These are phyloP conservation scores for Mesorhabditis sp. DNA, from an alignment of 2,888 invertebrate species.

Conservation along the genomic window DNA sequence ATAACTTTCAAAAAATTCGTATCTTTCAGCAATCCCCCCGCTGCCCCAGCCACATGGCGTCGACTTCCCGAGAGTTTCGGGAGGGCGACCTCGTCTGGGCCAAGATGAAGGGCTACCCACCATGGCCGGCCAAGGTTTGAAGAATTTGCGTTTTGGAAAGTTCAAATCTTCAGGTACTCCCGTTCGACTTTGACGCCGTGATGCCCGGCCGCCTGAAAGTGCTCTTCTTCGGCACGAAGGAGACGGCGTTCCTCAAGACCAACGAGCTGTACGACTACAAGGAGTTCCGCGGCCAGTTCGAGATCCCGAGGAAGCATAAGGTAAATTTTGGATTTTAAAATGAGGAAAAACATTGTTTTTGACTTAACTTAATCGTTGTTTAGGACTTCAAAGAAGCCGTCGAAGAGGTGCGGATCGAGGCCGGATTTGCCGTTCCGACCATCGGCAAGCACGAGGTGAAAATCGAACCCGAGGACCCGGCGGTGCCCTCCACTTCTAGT, in stretches of 20 bases:
- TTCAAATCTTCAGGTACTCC: slow-evolving; percentile 3
- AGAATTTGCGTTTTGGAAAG: background rate
- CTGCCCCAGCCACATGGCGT: background rate
- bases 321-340: background rate
- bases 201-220: slow-evolving; percentile 33
- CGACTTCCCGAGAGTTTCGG: slow-evolving; percentile 24
- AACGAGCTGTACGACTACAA: slow-evolving; percentile 40
- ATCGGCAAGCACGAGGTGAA: too few relatives aligned
- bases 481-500: too few relatives aligned
- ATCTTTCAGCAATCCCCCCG: too few relatives aligned
- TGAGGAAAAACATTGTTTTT: background rate
- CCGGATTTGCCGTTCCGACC: slow-evolving; percentile 21
- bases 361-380: slow-evolving; percentile 6
- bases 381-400: slow-evolving; percentile 46
- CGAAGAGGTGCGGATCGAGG: slow-evolving; percentile 44
- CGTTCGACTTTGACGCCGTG: background rate
- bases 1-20: too few relatives aligned
- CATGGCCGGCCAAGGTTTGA: slow-evolving; percentile 85
- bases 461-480: too few relatives aligned
- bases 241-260: slow-evolving; percentile 50
- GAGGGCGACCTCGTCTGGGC: slow-evolving; percentile 77
- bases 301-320: slow-evolving; percentile 44
- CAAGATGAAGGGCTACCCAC: slow-evolving; percentile 90
- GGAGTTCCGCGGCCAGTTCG: slow-evolving; percentile 26
- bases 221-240: slow-evolving; percentile 52